Evolutionary conservation across 2,888 invertebrate genomes (phyloP), one percentile per base, ranked within the genome.

Genomic region (Lycophotia porphyrea): DNA sequence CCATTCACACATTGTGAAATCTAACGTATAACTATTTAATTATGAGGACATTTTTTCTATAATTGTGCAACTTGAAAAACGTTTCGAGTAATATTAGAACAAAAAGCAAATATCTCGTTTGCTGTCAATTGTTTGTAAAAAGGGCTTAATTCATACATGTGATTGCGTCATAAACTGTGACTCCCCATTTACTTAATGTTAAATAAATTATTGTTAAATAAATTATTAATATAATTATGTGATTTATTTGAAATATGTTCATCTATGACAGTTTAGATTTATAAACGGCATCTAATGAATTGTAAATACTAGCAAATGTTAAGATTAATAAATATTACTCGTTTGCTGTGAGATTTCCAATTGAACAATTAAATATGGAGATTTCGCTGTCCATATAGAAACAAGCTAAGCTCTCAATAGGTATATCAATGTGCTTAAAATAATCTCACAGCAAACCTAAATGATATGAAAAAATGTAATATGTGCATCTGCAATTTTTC

Each of bases 291-390:
- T 86, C 71, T 88, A 80, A 84, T 75, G 34, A 84, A 80, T 70
- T 86, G 86, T 87, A 88, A 85, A 88, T 88, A 88, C 47, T 87
- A 82, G 73, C 60, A 75, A 73, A 84, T 77, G 77, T 74, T 79
- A 81, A 65, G 70, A 73, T 72, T 63, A 68, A 72, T 76, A 24
- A 67, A 76, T 61, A 71, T 44, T 55, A 67, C 49, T 78, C 58
- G 88, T 89, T 90, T 92, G 90, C 91, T 91, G 91, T 89, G 91
- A 90, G 92, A 89, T 84, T 85, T 74, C 82, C 61, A 71, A 58
- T 39, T 76, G 55, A 76, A 71, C 13, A 71, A 71, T 68, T 65
- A 24, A 64, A 74, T 61, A 34, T 71, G 70, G 64, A 63, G 47
- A 68, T 58, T 73, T 76, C 31, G 76, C 52, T 78, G 79, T 74